Evolutionary conservation across 2,888 invertebrate species (phyloP), one percentile per base, ranked within the genome.

Genomic region (Drosophila anomalata): DNA sequence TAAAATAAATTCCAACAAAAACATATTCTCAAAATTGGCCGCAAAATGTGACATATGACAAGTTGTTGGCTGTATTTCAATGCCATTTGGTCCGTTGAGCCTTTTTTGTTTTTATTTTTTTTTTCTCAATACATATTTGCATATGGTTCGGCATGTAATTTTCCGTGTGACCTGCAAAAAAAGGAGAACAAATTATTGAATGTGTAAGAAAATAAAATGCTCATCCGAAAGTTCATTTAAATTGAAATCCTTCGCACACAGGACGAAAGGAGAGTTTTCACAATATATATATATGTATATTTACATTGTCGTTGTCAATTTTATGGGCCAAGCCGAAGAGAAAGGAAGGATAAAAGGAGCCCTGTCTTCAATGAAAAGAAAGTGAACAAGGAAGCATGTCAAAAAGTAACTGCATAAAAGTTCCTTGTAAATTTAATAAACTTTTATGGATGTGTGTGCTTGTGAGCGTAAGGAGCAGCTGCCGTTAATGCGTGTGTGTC

Each of bases 391-490:
- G 69, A 79, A 77, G 73, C 78, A 83, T 78, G 84, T 86, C 82
- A 83, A 81, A 83, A 83, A 83, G 83, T 83, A 84, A 86, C 81
- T 87, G 87, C 83, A 83, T 83, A 81, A 83, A 83, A 83, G 84
- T 84, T 86, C 71, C 83, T 83, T 83, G 87, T 81, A 86, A 78
- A 87, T 87, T 87, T 87, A 82, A 84, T 87, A 84, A 87, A 82
- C 82, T 87, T 84, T 84, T 87, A 84, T 83, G 75, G 84, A 74
- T 79, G 76, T 72, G 66, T 22, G 72, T 76, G 47, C 39, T 42
- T 22, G 52, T 44, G 48, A 51, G 58, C 61, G 76, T 29, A 4
- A 76, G 77, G 76, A 80, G 77, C 83, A 86, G 84, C 78, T 84
- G 84, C 73, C 84, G 75, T 86, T 87, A 87, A 84, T 84, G 84